Evolutionary conservation across 1,140 invertebrate genomes (phyloP).

Genomic region (Hyles vespertilio): DNA sequence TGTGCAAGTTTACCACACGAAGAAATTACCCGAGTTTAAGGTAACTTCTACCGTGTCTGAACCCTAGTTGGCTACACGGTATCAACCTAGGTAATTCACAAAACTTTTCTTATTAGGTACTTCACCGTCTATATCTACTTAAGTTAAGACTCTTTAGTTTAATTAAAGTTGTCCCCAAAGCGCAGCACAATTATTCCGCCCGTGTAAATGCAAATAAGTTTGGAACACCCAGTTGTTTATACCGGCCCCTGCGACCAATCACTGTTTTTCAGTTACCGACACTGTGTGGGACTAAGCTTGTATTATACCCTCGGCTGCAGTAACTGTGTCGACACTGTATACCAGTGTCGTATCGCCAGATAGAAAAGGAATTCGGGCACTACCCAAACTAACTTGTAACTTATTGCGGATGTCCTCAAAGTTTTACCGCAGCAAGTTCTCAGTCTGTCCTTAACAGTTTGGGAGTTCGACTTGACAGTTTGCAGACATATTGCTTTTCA

Average conservation of each 20-base stretch:
- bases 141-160: constrained; percentile 63
- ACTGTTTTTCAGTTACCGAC: constrained; percentile 38
- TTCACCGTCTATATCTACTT: constrained; percentile 54
- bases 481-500: not conserved
- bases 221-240: constrained; percentile 59
- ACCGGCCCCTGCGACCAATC: constrained; percentile 35
- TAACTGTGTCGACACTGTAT: constrained; percentile 9
- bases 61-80: too few relatives aligned
- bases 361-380: constrained; percentile 16
- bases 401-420: constrained; percentile 37
- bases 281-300: constrained; percentile 14
- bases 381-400: constrained; percentile 34
- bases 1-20: too few relatives aligned
- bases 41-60: too few relatives aligned
- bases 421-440: constrained; percentile 38
- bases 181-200: constrained; percentile 70
- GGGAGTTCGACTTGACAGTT: constrained; percentile 1
- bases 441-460: constrained; percentile 1
- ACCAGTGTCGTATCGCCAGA: constrained; percentile 8
- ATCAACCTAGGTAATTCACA: constrained; percentile 27
- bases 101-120: constrained; percentile 57
- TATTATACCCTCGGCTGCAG: not conserved
- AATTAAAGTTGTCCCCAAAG: constrained; percentile 72
- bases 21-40: too few relatives aligned
- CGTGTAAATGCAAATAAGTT: constrained; percentile 74